Base-by-base conservation (phyloP, 2,888 invertebrate species). In the Sisyra nigra region DNA sequence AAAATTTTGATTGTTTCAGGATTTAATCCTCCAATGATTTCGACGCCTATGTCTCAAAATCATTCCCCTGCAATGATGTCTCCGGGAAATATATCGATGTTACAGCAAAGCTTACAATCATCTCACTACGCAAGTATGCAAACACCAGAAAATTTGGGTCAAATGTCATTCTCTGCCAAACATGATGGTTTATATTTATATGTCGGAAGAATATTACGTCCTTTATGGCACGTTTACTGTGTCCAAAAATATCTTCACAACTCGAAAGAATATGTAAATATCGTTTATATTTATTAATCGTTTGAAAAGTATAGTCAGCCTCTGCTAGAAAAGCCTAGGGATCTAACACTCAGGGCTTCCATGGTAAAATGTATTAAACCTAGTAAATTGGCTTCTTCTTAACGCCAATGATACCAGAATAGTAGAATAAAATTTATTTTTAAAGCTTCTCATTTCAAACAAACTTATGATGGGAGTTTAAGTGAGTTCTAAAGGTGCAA, bases 171-270 rank as follows among this genome's bases (percentile, higher is more conserved):
- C 59, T 87, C 88, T 1, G 78, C 87, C 0, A 91, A 91, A 58
- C 96, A 96, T 58, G 88, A 93, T 57, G 93, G 92, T 1, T 71
- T 97, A 7, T 97, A 93, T 63, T 71, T 93, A 34, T 92, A 89
- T 57, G 76, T 94, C 10, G 79, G 86, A 15, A 73, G 96, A 51
- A 81, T 97, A 51, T 65, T 98, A 13, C 69, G 88, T 24, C 85
- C 89, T 0, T 71, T 97, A 48, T 97, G 97, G 97, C 80, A 76
- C 52, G 65, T 78, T 49, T 75, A 76, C 58, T 84, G 84, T 53
- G 76, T 85, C 14, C 72, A 78, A 36, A 72, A 68, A 45, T 54
- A 71, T 34, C 52, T 66, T 15, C 61, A 68, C 1, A 67, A 68
- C 45, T 68, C 68, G 45, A 71, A 69, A 48, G 66, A 71, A 51